phyloP scores from a whole-genome alignment of 2,888 invertebrate species.

The Brachyptera putata region DNA sequence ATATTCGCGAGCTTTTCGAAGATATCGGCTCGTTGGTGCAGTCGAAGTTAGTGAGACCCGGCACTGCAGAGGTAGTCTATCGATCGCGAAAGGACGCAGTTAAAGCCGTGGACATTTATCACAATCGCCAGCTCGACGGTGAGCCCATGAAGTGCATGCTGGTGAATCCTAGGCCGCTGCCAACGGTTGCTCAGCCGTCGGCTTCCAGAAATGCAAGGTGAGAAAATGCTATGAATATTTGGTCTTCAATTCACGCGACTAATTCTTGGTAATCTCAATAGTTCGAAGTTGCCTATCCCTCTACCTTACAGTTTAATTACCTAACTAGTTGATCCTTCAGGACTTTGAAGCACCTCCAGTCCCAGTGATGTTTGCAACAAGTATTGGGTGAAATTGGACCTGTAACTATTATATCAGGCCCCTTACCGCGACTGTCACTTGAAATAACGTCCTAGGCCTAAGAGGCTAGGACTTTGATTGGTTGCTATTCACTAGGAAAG shows the following conservation, averaged over 20 bases:
- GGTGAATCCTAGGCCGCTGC: constrained; percentile 67
- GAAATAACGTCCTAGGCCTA: too few relatives aligned
- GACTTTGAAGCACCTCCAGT: too few relatives aligned
- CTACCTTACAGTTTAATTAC: background rate
- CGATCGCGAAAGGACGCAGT: constrained; percentile 80
- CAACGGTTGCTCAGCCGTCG: background rate
- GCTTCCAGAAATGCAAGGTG: background rate
- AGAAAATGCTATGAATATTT: too few relatives aligned
- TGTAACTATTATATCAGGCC: too few relatives aligned
- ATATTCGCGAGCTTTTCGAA: constrained; percentile 92
- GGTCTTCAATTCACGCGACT: too few relatives aligned
- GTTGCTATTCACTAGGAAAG: too few relatives aligned
- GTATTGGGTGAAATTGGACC: too few relatives aligned
- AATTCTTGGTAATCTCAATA: too few relatives aligned
- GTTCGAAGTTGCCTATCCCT: too few relatives aligned
- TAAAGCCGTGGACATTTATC: constrained; percentile 87
- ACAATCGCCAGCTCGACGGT: constrained; percentile 88
- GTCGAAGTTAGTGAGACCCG: constrained; percentile 78
- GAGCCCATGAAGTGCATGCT: constrained; percentile 89
- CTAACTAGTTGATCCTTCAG: background rate
- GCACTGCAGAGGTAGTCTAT: constrained; percentile 89
- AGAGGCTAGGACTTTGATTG: too few relatives aligned
- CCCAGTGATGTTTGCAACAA: too few relatives aligned
- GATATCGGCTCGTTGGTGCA: constrained; percentile 84
- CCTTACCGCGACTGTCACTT: too few relatives aligned